Evolutionary conservation across 1,140 invertebrate species (phyloP), one percentile per base, ranked within the genome.

Genomic region (Glossosoma conforme): DNA sequence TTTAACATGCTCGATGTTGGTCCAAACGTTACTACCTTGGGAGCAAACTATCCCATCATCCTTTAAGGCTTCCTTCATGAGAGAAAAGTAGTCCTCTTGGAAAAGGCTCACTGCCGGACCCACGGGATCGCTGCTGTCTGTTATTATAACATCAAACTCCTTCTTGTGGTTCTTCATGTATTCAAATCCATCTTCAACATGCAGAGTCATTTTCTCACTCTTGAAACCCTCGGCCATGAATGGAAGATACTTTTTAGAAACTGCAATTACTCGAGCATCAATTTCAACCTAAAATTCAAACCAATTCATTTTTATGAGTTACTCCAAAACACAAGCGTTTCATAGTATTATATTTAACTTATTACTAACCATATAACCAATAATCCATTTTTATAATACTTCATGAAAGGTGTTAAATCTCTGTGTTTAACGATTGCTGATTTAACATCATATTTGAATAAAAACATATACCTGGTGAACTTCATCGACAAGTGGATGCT

Each of bases 81-180:
- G 65, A 48, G 84, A 73, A 67, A 96, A 99, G 60, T 98, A 99
- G 33, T 83, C 82, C 62, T 91, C 83, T 65, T 93, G 79, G 57
- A 88, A 89, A 0, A 90, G 62, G 47, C 72, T 80, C 17, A 81
- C 78, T 0, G 86, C 86, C 1, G 87, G 86, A 9, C 87, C 96
- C 28, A 97, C 78, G 11, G 95, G 96, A 76, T 98, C 96, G 21
- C 93, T 96, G 35, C 93, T 97, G 66, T 99, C 97, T 0, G 97
- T 99, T 24, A 99, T 97, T 44, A 99, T 96, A 18, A 99, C 87
- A 75, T 98, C 96, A 72, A 94, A 99, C 71, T 91, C 83, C 21
- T 83, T 77, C 37, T 77, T 74, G 60, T 95, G 91, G 25, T 87
- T 79, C 56, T 87, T 86, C 79, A 99, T 87, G 66, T 93, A 99